phyloP scores from a whole-genome alignment of 1,140 invertebrate species.

The Drosophila bocqueti region DNA sequence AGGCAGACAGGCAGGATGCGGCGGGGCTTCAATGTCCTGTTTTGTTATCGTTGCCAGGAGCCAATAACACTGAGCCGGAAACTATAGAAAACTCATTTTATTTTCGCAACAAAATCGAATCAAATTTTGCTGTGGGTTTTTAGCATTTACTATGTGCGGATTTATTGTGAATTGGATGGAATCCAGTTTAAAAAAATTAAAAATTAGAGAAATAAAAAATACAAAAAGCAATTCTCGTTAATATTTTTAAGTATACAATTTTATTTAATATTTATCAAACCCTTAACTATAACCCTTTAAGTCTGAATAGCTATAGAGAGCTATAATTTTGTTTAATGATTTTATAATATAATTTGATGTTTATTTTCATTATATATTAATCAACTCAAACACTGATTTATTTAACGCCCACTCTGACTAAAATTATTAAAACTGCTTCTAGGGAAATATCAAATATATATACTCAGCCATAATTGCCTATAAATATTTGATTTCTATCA shows the following conservation, averaged over 20 bases:
- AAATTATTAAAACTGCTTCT: background rate
- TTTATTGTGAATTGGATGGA: too few species aligned
- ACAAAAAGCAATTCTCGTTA: background rate
- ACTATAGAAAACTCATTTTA: constrained; percentile 56
- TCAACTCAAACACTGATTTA: background rate
- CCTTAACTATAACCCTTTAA: too few species aligned
- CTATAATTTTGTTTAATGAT: background rate
- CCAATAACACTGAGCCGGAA: constrained; percentile 55
- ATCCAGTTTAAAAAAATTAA: too few species aligned
- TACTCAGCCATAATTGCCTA: background rate
- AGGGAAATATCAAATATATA: background rate
- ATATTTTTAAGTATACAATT: too few species aligned
- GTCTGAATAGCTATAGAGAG: background rate
- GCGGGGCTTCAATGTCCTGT: constrained; percentile 10
- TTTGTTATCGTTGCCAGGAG: constrained; percentile 50
- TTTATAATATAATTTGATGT: background rate
- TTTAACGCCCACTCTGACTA: too few species aligned
- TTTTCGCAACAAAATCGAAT: constrained; percentile 47
- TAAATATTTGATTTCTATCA: background rate
- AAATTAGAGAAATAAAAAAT: too few species aligned
- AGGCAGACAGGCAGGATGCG: background rate
- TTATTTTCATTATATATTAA: background rate
- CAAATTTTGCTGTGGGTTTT: constrained; percentile 3
- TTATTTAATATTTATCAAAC: too few species aligned
- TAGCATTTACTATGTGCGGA: background rate